These are phyloP conservation scores for Geophilus truncorum DNA, from an alignment of 2,888 invertebrate species.

Conservation along the genomic window DNA sequence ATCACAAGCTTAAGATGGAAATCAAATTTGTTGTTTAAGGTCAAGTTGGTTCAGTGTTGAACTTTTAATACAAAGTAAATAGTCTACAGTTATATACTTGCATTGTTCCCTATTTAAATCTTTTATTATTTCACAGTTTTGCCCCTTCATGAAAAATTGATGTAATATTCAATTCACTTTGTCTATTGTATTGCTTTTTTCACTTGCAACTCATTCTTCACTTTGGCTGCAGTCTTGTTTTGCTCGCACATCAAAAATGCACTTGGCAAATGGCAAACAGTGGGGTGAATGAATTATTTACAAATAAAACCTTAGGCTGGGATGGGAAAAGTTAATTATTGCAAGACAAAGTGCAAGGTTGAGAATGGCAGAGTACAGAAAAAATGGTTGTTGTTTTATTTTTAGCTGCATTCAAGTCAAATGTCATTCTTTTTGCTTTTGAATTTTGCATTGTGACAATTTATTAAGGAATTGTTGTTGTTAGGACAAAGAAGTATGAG, in stretches of 20 bases:
- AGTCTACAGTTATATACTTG: not conserved
- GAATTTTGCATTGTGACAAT: not conserved
- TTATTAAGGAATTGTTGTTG: too few species aligned
- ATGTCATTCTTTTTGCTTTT: not conserved
- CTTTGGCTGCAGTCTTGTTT: not conserved
- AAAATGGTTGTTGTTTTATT: not conserved
- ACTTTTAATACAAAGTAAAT: not conserved
- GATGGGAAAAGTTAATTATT: conserved; percentile 13
- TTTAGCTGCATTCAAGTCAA: not conserved
- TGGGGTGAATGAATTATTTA: conserved; percentile 3
- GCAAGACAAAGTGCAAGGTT: not conserved
- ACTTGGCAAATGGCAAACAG: conserved; percentile 12
- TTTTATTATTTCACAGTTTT: not conserved
- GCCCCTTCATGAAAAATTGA: not conserved
- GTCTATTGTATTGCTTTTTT: not conserved
- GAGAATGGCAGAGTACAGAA: not conserved
- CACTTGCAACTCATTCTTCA: not conserved
- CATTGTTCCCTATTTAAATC: not conserved
- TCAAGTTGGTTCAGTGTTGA: not conserved
- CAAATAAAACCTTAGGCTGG: not conserved
- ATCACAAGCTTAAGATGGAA: too few species aligned
- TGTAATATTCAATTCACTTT: not conserved
- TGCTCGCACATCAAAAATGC: conserved; percentile 8
- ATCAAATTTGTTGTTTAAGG: not conserved
- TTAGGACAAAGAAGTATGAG: too few species aligned